Percentiles rank a stretch among this genome's conserved stretches.
Evolutionary conservation across 2,797 vertebrate genomes (phyloP).

Genomic region (Anolis apletophallus): DNA sequence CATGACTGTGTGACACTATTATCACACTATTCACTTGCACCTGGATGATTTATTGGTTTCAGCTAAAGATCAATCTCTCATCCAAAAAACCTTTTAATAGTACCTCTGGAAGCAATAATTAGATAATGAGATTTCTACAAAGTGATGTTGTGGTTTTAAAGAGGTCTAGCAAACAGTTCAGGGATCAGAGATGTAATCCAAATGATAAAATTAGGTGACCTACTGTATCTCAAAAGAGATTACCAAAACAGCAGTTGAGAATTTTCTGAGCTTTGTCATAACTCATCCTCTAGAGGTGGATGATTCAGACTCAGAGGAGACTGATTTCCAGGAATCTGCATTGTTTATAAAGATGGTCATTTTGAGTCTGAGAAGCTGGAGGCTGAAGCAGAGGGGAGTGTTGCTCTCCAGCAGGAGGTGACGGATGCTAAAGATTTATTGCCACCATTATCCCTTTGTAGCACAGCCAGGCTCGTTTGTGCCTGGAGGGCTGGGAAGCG

Average conservation of each 20-base stretch:
- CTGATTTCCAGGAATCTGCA: no score
- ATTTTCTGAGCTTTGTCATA: no score
- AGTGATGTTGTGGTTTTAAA: background rate
- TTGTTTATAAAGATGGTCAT: no score
- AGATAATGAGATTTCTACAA: background rate
- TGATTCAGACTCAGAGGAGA: no score
- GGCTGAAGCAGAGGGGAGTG: no score
- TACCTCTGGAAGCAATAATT: background rate
- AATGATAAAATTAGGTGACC: background rate
- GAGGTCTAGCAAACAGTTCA: background rate
- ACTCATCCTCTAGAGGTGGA: no score
- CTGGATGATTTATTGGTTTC: constrained; percentile 9
- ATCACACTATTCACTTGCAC: constrained; percentile 7
- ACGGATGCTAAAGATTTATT: no score
- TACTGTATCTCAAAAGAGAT: background rate
- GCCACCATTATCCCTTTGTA: no score
- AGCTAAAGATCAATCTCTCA: constrained; percentile 9
- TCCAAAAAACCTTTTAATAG: background rate
- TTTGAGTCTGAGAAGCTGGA: no score
- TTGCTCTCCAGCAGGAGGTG: no score
- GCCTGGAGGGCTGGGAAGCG: no score
- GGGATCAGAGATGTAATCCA: background rate
- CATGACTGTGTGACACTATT: background rate
- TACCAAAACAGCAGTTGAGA: background rate
- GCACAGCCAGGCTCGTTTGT: no score